phyloP scores from a whole-genome alignment of 2,888 invertebrate genomes.

The Macrosiphum euphorbiae region DNA sequence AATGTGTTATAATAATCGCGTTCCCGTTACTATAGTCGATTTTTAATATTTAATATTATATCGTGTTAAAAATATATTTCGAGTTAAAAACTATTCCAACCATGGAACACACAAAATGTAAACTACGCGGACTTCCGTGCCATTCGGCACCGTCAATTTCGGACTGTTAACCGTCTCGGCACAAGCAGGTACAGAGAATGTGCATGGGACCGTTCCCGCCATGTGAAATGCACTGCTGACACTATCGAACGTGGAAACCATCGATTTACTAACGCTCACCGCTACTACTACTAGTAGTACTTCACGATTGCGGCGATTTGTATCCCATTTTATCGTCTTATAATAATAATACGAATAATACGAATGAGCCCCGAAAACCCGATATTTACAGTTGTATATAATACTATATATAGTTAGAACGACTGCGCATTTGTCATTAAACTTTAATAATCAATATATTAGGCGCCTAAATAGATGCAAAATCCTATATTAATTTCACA shows the following conservation, averaged over 20 bases:
- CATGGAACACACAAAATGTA: slow-evolving; percentile 34
- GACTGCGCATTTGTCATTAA: background rate
- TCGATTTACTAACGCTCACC: slow-evolving; percentile 46
- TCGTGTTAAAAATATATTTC: background rate
- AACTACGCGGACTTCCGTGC: slow-evolving; percentile 48
- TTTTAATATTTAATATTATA: slow-evolving; percentile 23
- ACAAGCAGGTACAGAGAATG: slow-evolving; percentile 60
- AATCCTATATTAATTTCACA: too few species aligned
- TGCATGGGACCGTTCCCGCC: slow-evolving; percentile 56
- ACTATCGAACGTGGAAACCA: slow-evolving; percentile 42
- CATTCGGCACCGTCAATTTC: slow-evolving; percentile 51
- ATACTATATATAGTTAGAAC: too few species aligned
- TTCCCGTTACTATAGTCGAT: slow-evolving; percentile 28
- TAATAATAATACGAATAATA: background rate
- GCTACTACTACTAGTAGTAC: slow-evolving; percentile 29
- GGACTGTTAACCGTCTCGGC: slow-evolving; percentile 59
- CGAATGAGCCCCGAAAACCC: background rate
- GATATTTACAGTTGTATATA: background rate
- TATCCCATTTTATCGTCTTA: background rate
- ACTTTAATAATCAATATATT: too few species aligned
- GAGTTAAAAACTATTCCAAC: slow-evolving; percentile 14
- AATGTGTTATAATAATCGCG: background rate
- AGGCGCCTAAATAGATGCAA: too few species aligned
- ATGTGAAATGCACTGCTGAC: slow-evolving; percentile 43
- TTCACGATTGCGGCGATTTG: slow-evolving; percentile 15